phyloP scores from a whole-genome alignment of 2,113 vertebrate species.

The Fulmarus glacialis region DNA sequence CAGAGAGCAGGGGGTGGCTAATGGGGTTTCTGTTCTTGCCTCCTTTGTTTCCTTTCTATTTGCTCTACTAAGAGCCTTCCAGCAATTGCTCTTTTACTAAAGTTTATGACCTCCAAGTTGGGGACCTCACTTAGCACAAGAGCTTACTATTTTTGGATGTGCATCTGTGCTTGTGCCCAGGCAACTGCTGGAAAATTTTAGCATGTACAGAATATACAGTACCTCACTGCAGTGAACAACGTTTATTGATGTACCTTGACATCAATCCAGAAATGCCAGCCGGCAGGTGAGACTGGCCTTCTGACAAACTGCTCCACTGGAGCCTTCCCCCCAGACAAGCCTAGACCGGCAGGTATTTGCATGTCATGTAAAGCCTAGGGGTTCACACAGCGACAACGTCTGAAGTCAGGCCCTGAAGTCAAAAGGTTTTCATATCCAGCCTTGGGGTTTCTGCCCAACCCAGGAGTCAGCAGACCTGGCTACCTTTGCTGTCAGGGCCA shows the following conservation, averaged over 20 bases:
- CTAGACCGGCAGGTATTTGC: not conserved
- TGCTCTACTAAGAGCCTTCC: not conserved
- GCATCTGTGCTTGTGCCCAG: not conserved
- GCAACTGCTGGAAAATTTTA: not conserved
- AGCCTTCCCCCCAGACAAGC: not conserved
- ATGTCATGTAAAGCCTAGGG: not conserved
- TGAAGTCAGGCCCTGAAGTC: not conserved
- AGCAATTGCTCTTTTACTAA: not conserved
- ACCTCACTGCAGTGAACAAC: not conserved
- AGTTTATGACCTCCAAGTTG: constrained; percentile 46
- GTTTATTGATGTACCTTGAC: not conserved
- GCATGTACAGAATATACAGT: not conserved
- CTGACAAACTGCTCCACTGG: not conserved
- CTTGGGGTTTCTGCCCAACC: not conserved
- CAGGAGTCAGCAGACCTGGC: not conserved
- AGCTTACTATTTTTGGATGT: not conserved
- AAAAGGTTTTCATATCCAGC: not conserved
- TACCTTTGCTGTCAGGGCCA: not conserved
- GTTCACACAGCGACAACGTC: not conserved
- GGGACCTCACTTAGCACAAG: not conserved
- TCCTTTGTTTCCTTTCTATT: constrained; percentile 35
- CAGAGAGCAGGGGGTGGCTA: constrained; percentile 20
- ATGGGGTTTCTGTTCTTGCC: constrained; percentile 3
- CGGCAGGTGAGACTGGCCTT: not conserved
- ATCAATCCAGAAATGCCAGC: not conserved